Evolutionary conservation across 2,797 vertebrate genomes (phyloP).

Genomic region (Dermochelys coriacea): DNA sequence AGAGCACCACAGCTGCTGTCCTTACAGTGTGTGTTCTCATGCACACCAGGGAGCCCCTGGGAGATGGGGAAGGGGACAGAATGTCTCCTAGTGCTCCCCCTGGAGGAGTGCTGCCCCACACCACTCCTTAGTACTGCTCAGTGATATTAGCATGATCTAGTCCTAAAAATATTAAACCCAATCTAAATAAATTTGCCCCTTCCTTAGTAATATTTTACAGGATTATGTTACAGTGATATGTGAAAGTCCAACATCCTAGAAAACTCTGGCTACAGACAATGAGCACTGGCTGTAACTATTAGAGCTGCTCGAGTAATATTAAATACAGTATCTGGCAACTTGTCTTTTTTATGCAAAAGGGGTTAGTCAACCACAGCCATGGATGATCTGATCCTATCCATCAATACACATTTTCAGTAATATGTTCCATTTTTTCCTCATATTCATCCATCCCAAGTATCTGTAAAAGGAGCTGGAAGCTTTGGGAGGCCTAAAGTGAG

Average conservation of each 20-base stretch:
- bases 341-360: constrained; percentile 10
- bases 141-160: background rate
- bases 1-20: background rate
- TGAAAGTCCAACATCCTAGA: background rate
- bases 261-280: background rate
- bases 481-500: background rate
- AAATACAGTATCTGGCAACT: background rate
- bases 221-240: background rate
- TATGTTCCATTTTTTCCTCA: constrained; percentile 16
- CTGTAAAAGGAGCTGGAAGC: constrained; percentile 42
- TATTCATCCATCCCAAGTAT: constrained; percentile 28
- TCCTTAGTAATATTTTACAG: background rate
- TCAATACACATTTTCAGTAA: constrained; percentile 17
- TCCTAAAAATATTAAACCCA: background rate
- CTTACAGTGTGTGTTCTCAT: fast-evolving
- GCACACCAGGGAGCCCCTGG: background rate
- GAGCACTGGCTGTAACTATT: background rate
- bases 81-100: background rate
- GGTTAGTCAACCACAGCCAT: background rate
- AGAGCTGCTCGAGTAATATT: background rate
- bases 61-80: background rate
- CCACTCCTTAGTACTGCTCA: background rate
- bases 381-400: background rate
- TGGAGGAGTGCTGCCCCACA: background rate
- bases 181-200: background rate